Conservation (phyloP, 2,113 vertebrate species). For the Bettongia penicillata region DNA sequence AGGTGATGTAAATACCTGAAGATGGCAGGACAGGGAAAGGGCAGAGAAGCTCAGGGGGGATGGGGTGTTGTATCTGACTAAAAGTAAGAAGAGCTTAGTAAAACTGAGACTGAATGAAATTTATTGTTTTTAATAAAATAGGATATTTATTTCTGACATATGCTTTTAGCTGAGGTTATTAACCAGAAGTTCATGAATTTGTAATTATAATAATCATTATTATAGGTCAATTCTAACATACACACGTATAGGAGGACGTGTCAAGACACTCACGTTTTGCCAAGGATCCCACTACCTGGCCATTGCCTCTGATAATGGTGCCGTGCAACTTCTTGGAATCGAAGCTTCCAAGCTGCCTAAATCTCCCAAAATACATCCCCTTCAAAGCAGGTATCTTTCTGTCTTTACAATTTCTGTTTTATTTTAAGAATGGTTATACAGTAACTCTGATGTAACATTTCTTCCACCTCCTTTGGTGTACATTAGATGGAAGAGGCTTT, state of each 20-base stretch:
- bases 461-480: not conserved
- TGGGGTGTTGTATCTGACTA: not conserved
- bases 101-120: not conserved
- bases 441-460: not conserved
- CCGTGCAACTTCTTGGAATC: constrained; percentile 94
- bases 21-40: not conserved
- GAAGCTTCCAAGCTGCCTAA: constrained; percentile 96
- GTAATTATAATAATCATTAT: not conserved
- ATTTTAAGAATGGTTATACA: constrained; percentile 15
- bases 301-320: constrained; percentile 94
- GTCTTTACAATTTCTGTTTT: not conserved
- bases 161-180: not conserved
- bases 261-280: constrained; percentile 96
- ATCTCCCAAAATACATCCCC: constrained; percentile 96
- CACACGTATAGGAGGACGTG: constrained; percentile 92
- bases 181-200: not conserved
- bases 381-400: constrained; percentile 91
- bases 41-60: accelerated
- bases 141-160: not conserved
- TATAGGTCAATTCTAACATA: constrained; percentile 95
- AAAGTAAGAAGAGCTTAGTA: not conserved
- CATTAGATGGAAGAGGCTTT: not conserved
- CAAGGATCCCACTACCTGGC: constrained; percentile 97
- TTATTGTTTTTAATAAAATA: not conserved
- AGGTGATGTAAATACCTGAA: not conserved